Conservation (phyloP, 2,797 vertebrate genomes). For the Intellagama lesueurii region DNA sequence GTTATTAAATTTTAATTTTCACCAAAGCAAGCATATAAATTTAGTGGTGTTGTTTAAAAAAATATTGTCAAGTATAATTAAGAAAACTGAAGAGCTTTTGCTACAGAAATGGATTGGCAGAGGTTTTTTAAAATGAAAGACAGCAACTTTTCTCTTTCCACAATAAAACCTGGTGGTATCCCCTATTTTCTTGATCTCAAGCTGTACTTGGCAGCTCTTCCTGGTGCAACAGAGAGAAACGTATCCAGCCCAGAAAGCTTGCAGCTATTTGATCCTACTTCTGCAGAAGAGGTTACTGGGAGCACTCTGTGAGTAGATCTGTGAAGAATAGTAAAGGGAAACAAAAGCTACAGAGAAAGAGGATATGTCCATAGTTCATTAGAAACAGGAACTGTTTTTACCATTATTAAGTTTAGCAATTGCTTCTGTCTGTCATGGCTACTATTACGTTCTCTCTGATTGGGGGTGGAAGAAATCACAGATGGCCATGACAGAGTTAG, state of each 20-base stretch:
- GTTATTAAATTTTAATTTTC: constrained; percentile 57
- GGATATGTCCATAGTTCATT: not conserved
- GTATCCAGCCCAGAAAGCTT: constrained; percentile 27
- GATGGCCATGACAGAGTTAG: not conserved
- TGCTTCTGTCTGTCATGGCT: constrained; percentile 1
- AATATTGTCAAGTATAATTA: constrained; percentile 66
- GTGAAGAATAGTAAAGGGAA: not conserved
- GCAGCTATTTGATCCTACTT: constrained; percentile 12
- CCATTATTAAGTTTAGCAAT: not conserved
- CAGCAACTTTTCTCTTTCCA: constrained; percentile 29
- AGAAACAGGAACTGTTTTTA: not conserved
- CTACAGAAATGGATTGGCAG: constrained; percentile 59
- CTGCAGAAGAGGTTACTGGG: constrained; percentile 27
- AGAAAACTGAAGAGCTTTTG: constrained; percentile 68
- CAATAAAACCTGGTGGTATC: constrained; percentile 26
- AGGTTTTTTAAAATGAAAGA: constrained; percentile 49
- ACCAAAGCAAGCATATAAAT: constrained; percentile 61
- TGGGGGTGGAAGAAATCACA: too few species aligned
- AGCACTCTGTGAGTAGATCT: constrained; percentile 19
- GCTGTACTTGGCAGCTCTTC: constrained; percentile 36
- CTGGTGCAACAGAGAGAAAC: constrained; percentile 9
- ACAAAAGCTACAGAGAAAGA: not conserved
- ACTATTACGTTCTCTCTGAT: not conserved
- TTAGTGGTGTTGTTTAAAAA: constrained; percentile 46
- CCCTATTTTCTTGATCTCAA: constrained; percentile 34